phyloP scores from a whole-genome alignment of 2,888 invertebrate genomes.

The Chloroclystis v-ata region DNA sequence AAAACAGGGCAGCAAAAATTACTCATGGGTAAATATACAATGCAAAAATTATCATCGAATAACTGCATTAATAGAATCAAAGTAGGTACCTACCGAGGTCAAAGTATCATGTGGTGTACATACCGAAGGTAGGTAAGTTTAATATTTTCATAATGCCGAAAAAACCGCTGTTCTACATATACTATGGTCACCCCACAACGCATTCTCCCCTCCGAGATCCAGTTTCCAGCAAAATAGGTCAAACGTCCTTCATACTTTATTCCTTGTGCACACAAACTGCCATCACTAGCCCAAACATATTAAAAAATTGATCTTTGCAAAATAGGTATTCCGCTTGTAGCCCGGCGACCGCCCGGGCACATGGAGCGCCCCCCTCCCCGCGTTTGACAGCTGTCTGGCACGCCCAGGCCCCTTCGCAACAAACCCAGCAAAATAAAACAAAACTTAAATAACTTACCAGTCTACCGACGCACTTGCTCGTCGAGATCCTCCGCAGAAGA shows the following conservation, averaged over 20 bases:
- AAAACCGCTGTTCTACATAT: too few species aligned
- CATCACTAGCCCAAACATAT: conserved; percentile 37
- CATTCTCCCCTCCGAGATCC: conserved; percentile 31
- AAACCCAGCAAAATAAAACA: conserved; percentile 12
- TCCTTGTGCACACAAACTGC: conserved; percentile 42
- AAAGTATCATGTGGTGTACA: too few species aligned
- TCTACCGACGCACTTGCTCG: conserved; percentile 88
- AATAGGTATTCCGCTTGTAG: too few species aligned
- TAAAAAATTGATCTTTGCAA: conserved; percentile 47
- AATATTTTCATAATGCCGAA: too few species aligned
- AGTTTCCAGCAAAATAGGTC: conserved; percentile 47
- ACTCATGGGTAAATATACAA: too few species aligned
- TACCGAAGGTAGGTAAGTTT: too few species aligned
- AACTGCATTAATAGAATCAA: too few species aligned
- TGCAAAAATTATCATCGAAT: too few species aligned
- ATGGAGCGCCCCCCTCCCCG: conserved; percentile 44
- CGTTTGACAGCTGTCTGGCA: conserved; percentile 55
- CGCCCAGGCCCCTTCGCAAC: conserved; percentile 45
- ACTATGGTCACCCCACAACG: conserved; percentile 37
- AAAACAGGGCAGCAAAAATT: too few species aligned
- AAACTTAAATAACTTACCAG: conserved; percentile 74
- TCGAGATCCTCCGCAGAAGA: conserved; percentile 88
- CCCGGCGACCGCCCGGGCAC: conserved; percentile 50
- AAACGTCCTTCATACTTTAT: conserved; percentile 38
- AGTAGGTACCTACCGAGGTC: too few species aligned